A percentile compares a stretch with the other conserved stretches of the same genome.
These are phyloP conservation scores for Pachyrhynchus sulphureomaculatus DNA, from an alignment of 1,140 invertebrate genomes.

Conservation along the genomic window DNA sequence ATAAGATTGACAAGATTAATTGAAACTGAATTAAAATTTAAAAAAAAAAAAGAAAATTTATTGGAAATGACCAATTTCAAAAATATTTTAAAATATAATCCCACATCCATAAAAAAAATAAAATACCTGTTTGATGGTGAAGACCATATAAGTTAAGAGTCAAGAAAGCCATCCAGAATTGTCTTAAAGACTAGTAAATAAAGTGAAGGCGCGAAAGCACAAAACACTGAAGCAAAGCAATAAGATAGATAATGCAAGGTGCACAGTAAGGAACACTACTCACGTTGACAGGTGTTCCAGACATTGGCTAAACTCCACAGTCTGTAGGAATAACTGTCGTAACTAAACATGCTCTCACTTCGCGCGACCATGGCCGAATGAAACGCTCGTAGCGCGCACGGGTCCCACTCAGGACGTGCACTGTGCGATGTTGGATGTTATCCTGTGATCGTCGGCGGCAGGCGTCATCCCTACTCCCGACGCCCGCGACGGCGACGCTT, in stretches of 20 bases:
- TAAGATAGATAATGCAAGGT: not conserved
- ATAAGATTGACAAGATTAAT: too few relatives aligned
- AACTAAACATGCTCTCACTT: constrained; percentile 66
- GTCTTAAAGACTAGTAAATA: constrained; percentile 4
- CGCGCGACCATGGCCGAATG: constrained; percentile 65
- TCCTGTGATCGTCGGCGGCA: constrained; percentile 54
- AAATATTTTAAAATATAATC: too few relatives aligned
- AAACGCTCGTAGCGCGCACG: constrained; percentile 40
- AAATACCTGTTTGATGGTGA: constrained; percentile 28
- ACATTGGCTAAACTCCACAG: constrained; percentile 71
- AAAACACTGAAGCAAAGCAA: constrained; percentile 8
- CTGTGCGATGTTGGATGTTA: constrained; percentile 34
- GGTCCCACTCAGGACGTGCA: constrained; percentile 34
- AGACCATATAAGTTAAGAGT: constrained; percentile 6
- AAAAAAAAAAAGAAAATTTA: too few relatives aligned
- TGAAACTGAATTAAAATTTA: too few relatives aligned
- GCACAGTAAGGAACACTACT: constrained; percentile 50
- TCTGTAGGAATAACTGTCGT: constrained; percentile 69
- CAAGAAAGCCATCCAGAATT: constrained; percentile 28
- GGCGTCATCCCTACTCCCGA: constrained; percentile 44
- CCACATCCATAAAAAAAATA: constrained; percentile 9
- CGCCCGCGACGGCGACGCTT: constrained; percentile 38
- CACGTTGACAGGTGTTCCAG: constrained; percentile 68
- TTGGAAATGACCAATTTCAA: too few relatives aligned
- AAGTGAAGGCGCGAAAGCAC: constrained; percentile 11